Evolutionary conservation across 2,113 vertebrate species (phyloP).

Genomic region (Plestiodon gilberti): DNA sequence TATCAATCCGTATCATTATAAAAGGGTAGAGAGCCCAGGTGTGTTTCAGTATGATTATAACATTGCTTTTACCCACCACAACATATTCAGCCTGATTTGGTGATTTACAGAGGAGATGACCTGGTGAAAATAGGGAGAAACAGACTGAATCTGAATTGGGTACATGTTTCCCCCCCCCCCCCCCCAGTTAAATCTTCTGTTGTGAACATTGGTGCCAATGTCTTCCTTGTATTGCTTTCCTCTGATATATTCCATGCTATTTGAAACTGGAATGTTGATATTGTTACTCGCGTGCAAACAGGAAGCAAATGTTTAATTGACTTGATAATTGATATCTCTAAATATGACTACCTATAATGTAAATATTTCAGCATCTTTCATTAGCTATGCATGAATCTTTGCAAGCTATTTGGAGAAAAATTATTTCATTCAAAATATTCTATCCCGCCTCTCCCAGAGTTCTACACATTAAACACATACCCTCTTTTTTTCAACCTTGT

Average conservation of each 20-base stretch:
- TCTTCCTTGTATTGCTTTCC: neutral
- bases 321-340: neutral
- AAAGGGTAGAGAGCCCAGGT: conserved; percentile 98
- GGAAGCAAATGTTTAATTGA: neutral
- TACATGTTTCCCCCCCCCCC: neutral
- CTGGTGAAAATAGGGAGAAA: neutral
- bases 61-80: neutral
- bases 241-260: neutral
- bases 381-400: neutral
- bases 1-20: conserved; percentile 99
- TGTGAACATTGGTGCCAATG: neutral
- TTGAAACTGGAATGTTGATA: neutral
- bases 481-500: neutral
- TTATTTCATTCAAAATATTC: neutral
- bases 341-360: neutral
- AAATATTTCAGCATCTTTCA: neutral
- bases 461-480: too few species aligned
- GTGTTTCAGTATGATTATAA: conserved; percentile 39
- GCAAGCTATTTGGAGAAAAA: neutral
- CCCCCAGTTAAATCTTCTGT: neutral
- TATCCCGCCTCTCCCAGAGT: neutral
- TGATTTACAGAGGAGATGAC: neutral
- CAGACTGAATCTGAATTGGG: neutral
- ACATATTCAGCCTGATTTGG: neutral
- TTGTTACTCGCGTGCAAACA: neutral